Conservation (phyloP, 2,888 invertebrate genomes). For the Cabera pusaria region DNA sequence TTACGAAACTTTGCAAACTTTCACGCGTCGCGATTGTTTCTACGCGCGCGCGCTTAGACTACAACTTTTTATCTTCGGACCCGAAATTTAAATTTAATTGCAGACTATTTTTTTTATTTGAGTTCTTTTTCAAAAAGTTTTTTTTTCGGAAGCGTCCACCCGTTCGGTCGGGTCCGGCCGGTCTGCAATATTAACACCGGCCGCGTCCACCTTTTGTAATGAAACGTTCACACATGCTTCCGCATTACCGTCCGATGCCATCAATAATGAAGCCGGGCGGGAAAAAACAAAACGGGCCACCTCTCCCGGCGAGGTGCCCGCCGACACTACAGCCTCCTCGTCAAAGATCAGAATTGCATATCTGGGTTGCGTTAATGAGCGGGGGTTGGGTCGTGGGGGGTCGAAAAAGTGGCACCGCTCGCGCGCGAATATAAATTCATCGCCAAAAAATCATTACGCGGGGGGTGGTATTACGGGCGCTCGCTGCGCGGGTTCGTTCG, state of each 20-base stretch:
- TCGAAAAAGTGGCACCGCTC: conserved; percentile 84
- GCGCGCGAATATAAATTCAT: conserved; percentile 89
- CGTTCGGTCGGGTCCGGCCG: conserved; percentile 80
- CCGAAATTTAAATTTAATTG: conserved; percentile 48
- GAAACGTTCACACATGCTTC: conserved; percentile 84
- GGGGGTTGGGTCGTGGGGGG: conserved; percentile 72
- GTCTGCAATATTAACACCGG: conserved; percentile 82
- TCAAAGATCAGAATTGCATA: conserved; percentile 87
- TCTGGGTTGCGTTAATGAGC: conserved; percentile 86
- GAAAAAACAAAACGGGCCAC: conserved; percentile 82
- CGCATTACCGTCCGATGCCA: conserved; percentile 83
- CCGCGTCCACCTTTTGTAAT: conserved; percentile 83
- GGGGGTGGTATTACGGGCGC: conserved; percentile 87
- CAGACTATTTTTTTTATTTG: too few species aligned
- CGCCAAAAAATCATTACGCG: conserved; percentile 95
- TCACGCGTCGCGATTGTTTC: conserved; percentile 62
- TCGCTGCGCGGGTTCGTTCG: conserved; percentile 77
- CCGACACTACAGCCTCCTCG: conserved; percentile 84
- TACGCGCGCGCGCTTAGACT: conserved; percentile 43
- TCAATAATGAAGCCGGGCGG: conserved; percentile 84
- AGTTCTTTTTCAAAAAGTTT: conserved; percentile 53
- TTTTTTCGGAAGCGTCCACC: conserved; percentile 73
- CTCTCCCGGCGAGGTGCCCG: conserved; percentile 81
- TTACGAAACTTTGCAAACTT: conserved; percentile 66
- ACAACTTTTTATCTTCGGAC: conserved; percentile 41